Evolutionary conservation across 2,888 invertebrate genomes (phyloP).

Genomic region (Sphaerophoria taeniata): DNA sequence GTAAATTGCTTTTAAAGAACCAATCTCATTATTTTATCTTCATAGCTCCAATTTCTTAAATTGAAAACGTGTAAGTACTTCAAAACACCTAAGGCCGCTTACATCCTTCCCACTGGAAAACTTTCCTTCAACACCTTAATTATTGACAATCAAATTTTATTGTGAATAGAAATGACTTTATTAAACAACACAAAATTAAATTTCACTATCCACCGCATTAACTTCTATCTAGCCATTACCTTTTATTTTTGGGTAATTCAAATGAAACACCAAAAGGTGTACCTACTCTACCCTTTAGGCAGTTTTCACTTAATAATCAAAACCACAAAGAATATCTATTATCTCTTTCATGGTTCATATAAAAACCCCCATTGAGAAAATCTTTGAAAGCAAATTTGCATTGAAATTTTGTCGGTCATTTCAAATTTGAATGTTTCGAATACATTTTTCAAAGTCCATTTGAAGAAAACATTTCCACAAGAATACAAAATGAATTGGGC

Average conservation of each 20-base stretch:
- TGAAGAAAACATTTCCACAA: background rate
- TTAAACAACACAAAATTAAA: background rate
- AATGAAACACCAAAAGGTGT: too few species aligned
- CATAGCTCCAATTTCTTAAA: too few species aligned
- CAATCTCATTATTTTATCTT: too few species aligned
- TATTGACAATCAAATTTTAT: background rate
- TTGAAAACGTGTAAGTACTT: too few species aligned
- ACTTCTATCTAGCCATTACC: too few species aligned
- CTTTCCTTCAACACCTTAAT: too few species aligned
- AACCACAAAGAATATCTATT: background rate
- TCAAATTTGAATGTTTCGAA: background rate
- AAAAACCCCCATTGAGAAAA: background rate
- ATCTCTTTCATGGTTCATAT: background rate
- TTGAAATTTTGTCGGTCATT: conserved; percentile 5
- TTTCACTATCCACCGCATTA: background rate
- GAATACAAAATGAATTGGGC: background rate
- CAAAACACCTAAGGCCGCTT: too few species aligned
- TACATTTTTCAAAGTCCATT: background rate
- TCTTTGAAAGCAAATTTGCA: conserved; percentile 1
- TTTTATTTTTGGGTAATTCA: too few species aligned
- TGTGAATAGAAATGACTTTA: conserved; percentile 1
- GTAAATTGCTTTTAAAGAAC: too few species aligned
- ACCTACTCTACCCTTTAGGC: background rate
- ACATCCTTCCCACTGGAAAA: too few species aligned
- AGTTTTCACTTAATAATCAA: background rate